phyloP scores from a whole-genome alignment of 2,113 vertebrate genomes.

The Pedetes capensis region DNA sequence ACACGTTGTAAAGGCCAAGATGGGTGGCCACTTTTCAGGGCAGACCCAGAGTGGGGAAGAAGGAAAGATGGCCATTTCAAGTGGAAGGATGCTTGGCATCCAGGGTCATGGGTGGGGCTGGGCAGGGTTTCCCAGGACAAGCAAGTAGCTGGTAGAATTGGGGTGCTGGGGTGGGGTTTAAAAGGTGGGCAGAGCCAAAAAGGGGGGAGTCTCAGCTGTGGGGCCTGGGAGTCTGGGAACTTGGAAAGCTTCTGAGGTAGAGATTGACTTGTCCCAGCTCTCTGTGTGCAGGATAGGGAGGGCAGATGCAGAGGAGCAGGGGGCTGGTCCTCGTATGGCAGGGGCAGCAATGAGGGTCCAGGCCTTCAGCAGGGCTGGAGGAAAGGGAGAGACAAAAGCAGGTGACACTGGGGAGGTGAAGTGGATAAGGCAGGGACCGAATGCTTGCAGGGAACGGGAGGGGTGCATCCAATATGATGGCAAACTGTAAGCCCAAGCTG shows the following conservation, averaged over 20 bases:
- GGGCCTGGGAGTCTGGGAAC: background rate
- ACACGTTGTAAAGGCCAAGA: background rate
- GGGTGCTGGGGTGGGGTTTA: background rate
- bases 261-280: background rate
- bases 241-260: background rate
- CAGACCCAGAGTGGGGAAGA: background rate
- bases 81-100: background rate
- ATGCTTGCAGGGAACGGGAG: background rate
- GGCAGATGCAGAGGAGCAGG: background rate
- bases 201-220: background rate
- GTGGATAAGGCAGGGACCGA: accelerated
- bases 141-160: background rate
- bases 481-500: background rate
- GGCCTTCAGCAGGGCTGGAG: background rate
- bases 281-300: background rate
- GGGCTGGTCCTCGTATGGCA: background rate
- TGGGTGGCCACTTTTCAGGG: background rate
- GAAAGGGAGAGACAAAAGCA: too few relatives aligned
- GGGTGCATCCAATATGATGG: background rate
- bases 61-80: background rate
- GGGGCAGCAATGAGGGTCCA: accelerated
- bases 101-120: background rate
- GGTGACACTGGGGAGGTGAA: accelerated
- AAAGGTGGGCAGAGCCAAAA: background rate
- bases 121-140: background rate